A percentile compares a stretch with the other conserved stretches of the same genome.
phyloP scores from a whole-genome alignment of 2,888 invertebrate species.

The Dysmachus trigonus region DNA sequence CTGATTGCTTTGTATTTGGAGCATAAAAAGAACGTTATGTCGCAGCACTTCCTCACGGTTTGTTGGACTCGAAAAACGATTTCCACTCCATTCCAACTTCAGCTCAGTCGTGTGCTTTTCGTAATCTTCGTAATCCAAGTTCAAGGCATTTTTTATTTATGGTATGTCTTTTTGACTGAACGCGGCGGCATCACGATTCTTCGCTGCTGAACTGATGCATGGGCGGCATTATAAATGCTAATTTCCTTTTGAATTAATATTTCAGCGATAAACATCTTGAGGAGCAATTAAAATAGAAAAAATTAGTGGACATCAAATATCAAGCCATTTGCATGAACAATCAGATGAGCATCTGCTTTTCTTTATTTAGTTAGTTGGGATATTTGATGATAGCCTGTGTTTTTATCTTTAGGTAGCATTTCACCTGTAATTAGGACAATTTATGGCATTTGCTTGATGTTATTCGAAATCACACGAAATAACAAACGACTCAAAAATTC shows the following conservation, averaged over 20 bases:
- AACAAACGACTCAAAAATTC: neutral
- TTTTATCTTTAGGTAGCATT: neutral
- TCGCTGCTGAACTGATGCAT: neutral
- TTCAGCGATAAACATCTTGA: neutral
- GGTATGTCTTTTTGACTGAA: neutral
- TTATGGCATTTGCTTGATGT: neutral
- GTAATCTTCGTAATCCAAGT: neutral
- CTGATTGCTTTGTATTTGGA: slow-evolving; percentile 12
- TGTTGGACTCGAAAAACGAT: neutral
- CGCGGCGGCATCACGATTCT: too few relatives aligned
- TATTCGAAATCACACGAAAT: neutral
- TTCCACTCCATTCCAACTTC: too few relatives aligned
- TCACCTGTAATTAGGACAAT: neutral
- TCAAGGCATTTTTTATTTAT: neutral
- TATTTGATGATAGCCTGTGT: neutral
- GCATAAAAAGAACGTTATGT: slow-evolving; percentile 1
- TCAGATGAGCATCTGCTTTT: neutral
- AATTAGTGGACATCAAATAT: neutral
- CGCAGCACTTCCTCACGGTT: slow-evolving; percentile 7
- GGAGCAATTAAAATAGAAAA: neutral
- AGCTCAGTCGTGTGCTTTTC: neutral
- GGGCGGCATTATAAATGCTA: neutral
- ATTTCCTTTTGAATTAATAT: neutral
- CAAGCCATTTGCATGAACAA: neutral
- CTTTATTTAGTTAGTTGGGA: neutral